Percentiles rank a stretch among this genome's conserved stretches.
phyloP scores from a whole-genome alignment of 30 jellyfish, hydroid and myxozoan species.

The Hydractinia symbiolongicarpus region DNA sequence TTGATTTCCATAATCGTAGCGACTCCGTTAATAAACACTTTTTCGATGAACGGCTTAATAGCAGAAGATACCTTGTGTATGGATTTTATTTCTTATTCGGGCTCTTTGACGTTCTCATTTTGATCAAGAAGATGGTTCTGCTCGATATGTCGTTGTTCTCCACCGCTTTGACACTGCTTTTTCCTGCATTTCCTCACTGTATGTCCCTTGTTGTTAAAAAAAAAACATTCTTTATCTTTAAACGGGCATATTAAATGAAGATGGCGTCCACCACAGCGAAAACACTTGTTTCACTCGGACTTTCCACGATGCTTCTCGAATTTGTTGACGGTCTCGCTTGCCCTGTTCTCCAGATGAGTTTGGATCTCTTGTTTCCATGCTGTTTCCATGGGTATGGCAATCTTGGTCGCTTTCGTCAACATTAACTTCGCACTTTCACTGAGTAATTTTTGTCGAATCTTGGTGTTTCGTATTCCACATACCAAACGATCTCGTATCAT shows the following conservation, averaged over 20 bases:
- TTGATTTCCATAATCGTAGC: conserved; percentile 30
- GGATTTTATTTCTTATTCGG: neutral
- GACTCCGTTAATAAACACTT: conserved; percentile 22
- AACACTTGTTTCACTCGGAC: neutral
- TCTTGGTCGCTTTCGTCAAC: too few species aligned
- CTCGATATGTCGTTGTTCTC: conserved; percentile 5
- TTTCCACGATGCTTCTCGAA: conserved; percentile 2
- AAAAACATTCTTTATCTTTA: neutral
- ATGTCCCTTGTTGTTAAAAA: neutral
- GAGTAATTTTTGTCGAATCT: too few species aligned
- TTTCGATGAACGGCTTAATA: conserved; percentile 10
- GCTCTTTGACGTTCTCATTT: neutral
- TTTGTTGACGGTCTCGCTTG: too few species aligned
- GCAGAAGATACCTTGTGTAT: neutral
- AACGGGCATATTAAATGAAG: neutral
- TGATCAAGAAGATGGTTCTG: conserved; percentile 3
- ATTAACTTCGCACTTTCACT: too few species aligned
- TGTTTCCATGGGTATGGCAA: too few species aligned
- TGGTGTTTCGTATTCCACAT: too few species aligned
- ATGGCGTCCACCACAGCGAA: conserved; percentile 3
- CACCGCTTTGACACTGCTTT: neutral
- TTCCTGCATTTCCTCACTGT: conserved; percentile 6
- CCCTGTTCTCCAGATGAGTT: too few species aligned
- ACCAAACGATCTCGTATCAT: too few species aligned
- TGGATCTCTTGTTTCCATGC: too few species aligned